These are phyloP conservation scores for Philereme transversata DNA, from an alignment of 2,888 invertebrate genomes.

Conservation along the genomic window DNA sequence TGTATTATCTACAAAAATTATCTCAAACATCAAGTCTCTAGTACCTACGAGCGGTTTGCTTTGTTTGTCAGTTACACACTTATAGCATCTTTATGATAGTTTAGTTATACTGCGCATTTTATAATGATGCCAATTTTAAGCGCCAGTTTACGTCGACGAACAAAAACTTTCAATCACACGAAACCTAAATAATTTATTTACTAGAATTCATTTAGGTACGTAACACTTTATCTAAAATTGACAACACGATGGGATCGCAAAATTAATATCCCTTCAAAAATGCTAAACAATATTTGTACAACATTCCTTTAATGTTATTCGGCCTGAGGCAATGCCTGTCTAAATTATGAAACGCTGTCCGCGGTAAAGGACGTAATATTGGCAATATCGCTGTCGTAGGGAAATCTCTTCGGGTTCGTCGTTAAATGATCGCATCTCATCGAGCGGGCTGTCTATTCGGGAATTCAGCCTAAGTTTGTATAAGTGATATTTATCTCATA, in stretches of 20 bases:
- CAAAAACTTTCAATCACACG: too few species aligned
- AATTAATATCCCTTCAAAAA: constrained; percentile 52
- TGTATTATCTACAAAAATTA: too few species aligned
- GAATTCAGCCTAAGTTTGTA: too few species aligned
- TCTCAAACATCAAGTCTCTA: too few species aligned
- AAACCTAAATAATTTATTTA: constrained; percentile 6
- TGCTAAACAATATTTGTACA: constrained; percentile 61
- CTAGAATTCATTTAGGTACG: not conserved
- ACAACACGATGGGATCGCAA: constrained; percentile 31
- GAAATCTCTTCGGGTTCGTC: constrained; percentile 64
- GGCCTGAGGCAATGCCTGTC: constrained; percentile 57
- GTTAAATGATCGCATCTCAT: constrained; percentile 75
- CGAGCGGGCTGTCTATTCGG: constrained; percentile 40
- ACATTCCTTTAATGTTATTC: constrained; percentile 62
- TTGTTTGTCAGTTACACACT: too few species aligned
- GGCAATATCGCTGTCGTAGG: constrained; percentile 65
- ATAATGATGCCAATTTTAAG: too few species aligned
- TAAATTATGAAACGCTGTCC: constrained; percentile 65
- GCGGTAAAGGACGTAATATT: constrained; percentile 59
- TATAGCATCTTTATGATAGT: too few species aligned
- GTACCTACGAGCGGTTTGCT: too few species aligned
- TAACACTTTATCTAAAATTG: constrained; percentile 11
- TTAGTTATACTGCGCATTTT: too few species aligned
- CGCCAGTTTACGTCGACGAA: too few species aligned
- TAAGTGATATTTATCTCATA: too few species aligned